Conservation (phyloP, 2,888 invertebrate species). For the Xestia xanthographa region DNA sequence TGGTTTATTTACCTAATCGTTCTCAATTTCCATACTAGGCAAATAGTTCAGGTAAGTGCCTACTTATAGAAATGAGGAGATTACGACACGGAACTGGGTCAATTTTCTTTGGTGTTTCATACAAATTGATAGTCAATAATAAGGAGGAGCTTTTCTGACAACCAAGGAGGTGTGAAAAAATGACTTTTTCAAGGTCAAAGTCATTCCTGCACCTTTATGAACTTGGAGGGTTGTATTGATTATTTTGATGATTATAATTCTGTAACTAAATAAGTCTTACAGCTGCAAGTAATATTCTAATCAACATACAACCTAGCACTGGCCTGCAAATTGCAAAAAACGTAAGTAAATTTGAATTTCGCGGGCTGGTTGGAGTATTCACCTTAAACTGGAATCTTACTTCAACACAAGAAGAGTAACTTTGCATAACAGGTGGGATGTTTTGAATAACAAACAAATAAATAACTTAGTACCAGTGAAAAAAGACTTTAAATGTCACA, state of each 20-base stretch:
- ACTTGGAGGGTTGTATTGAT: no score
- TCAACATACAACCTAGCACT: no score
- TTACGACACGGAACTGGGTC: background rate
- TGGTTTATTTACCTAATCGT: slow-evolving; percentile 49
- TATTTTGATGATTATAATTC: no score
- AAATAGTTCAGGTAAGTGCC: slow-evolving; percentile 30
- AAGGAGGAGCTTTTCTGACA: no score
- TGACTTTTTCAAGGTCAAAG: no score
- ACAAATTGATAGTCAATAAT: background rate
- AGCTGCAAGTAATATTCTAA: no score
- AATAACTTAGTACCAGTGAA: background rate
- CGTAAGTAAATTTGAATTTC: no score
- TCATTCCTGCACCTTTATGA: no score
- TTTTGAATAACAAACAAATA: background rate
- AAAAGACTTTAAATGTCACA: background rate
- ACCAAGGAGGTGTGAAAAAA: no score
- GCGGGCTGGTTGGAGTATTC: no score
- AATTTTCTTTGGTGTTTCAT: background rate
- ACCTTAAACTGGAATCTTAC: background rate
- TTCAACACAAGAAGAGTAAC: background rate
- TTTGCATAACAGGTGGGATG: background rate
- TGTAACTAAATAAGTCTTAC: no score
- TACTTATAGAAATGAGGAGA: slow-evolving; percentile 27
- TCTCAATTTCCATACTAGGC: slow-evolving; percentile 41
- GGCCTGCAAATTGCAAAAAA: no score